Percentiles rank a stretch among this genome's conserved stretches.
phyloP scores from a whole-genome alignment of 2,888 invertebrate genomes.

The Colostygia pectinataria region DNA sequence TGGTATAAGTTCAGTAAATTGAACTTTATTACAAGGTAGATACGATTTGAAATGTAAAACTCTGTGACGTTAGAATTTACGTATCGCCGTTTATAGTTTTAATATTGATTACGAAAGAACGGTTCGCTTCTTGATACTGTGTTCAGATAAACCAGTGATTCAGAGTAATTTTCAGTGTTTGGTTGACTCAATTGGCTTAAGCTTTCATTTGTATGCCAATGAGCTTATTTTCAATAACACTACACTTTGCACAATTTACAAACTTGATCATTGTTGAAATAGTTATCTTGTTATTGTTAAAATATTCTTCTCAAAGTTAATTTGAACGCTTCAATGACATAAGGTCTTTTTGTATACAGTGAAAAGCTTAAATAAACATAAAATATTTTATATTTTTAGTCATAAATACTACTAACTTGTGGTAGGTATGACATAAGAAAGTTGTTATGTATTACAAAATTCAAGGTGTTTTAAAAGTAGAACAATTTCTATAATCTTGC shows the following conservation, averaged over 20 bases:
- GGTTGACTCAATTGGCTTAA: constrained; percentile 56
- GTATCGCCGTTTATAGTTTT: constrained; percentile 4
- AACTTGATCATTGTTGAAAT: constrained; percentile 20
- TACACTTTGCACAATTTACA: constrained; percentile 34
- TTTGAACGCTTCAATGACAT: neutral
- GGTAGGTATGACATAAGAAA: neutral
- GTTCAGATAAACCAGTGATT: constrained; percentile 24
- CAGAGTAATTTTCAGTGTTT: neutral
- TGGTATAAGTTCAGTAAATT: constrained; percentile 12
- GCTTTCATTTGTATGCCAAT: constrained; percentile 56
- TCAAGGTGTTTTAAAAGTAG: neutral
- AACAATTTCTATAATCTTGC: neutral
- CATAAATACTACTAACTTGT: neutral
- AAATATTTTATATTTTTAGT: neutral
- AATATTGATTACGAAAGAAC: constrained; percentile 1
- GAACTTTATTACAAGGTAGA: constrained; percentile 7
- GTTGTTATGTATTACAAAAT: neutral
- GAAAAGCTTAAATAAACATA: neutral
- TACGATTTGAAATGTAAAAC: constrained; percentile 2
- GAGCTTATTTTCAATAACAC: constrained; percentile 75
- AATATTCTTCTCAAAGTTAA: neutral
- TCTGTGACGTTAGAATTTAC: neutral
- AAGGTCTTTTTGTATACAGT: neutral
- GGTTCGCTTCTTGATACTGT: constrained; percentile 13
- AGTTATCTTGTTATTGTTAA: constrained; percentile 12